Evolutionary conservation across 1,140 invertebrate species (phyloP), one percentile per base, ranked within the genome.

Genomic region (Atta colombica): DNA sequence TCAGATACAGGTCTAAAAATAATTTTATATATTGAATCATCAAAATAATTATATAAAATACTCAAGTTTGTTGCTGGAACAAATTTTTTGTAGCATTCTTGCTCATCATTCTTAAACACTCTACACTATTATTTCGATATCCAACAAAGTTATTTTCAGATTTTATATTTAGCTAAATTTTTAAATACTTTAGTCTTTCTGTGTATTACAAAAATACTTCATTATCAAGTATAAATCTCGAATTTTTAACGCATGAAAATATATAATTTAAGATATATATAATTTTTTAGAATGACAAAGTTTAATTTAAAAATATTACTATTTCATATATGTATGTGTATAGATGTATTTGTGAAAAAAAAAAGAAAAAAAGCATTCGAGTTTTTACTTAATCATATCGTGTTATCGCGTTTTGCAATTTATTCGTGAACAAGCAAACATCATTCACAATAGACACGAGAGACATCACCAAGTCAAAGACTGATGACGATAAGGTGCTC

Each of bases 361-460:
- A 28, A 28, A 28, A 28, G 0, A 14, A 18, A 45, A 14, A 28
- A 66, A 28, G n/a, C 25, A n/a, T 21, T 51, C 0, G 25, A 3
- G 5, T 14, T 45, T 71, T 58, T 1, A 6, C 1, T 49, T 1
- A 14, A 58, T 71, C 65, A 14, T n/a, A 5, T 66, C 7, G 0
- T 39, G 25, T 25, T 69, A 25, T 81, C 65, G 7, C 14, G 0
- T 45, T 90, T 96, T 96, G 0, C 93, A 98, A 98, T 94, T 97
- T 98, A 1, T 98, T 97, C 89, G 95, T 98, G 58, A 97, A 98
- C 87, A 97, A 97, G 0, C 96, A 97, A n/a, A 98, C 98, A 1
- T 97, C 98, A 89, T 98, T 99, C 92, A 96, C 97, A 53, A 97
- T 99, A 21, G 98, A 99, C 92, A 97, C 98, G 28, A 96, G 97